These are phyloP conservation scores for Scaptomyza flava DNA, from an alignment of 2,888 invertebrate species.

Conservation along the genomic window DNA sequence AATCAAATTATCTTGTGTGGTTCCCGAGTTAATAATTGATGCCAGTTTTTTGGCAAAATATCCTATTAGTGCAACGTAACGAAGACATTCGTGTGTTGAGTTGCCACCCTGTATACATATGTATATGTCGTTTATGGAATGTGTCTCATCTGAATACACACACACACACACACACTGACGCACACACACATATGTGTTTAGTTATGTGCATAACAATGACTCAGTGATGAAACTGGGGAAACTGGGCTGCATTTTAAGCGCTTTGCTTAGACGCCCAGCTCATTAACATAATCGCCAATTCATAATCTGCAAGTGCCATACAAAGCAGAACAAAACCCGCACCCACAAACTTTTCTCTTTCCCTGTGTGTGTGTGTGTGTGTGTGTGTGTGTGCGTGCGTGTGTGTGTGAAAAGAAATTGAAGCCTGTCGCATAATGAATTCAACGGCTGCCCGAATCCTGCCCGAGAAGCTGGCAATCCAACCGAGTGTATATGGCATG, in stretches of 20 bases:
- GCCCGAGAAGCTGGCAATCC: slow-evolving; percentile 25
- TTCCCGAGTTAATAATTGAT: no score
- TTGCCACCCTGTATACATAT: slow-evolving; percentile 31
- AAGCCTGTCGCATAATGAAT: slow-evolving; percentile 58
- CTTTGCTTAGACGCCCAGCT: slow-evolving; percentile 33
- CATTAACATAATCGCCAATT: slow-evolving; percentile 77
- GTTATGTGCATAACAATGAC: slow-evolving; percentile 56
- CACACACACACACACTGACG: neutral
- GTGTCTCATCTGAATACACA: slow-evolving; percentile 14
- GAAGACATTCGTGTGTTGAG: slow-evolving; percentile 7
- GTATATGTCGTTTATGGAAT: slow-evolving; percentile 2
- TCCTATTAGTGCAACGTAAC: neutral
- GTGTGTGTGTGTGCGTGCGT: neutral
- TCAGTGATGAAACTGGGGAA: slow-evolving; percentile 37
- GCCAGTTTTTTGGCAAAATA: no score
- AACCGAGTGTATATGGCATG: slow-evolving; percentile 1
- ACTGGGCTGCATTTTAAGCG: slow-evolving; percentile 24
- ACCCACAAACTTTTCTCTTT: neutral
- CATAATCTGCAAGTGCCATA: slow-evolving; percentile 64
- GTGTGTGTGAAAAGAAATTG: slow-evolving; percentile 41
- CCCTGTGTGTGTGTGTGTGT: neutral
- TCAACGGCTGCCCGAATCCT: slow-evolving; percentile 33
- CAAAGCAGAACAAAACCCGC: slow-evolving; percentile 36
- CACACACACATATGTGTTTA: slow-evolving; percentile 18
- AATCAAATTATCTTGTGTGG: no score